phyloP scores from a whole-genome alignment of 2,888 invertebrate species.

The Ennomos erosarius region DNA sequence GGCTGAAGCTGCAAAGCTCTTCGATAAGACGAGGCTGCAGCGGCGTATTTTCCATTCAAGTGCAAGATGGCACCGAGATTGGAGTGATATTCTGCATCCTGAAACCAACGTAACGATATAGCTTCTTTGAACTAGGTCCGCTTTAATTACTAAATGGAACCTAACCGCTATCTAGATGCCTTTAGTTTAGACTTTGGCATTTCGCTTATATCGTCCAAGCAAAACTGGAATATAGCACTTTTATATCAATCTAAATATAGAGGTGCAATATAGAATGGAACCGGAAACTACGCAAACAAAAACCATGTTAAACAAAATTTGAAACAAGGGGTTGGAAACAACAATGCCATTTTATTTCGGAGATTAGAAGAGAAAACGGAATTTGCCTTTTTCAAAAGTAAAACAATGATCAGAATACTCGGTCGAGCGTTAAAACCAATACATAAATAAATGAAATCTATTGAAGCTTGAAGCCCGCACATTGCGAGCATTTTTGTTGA shows the following conservation, averaged over 20 bases:
- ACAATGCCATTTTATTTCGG: slow-evolving; percentile 10
- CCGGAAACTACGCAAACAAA: background rate
- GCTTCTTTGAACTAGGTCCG: slow-evolving; percentile 9
- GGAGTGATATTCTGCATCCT: slow-evolving; percentile 96
- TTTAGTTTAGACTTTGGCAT: slow-evolving; percentile 12
- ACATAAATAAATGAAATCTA: slow-evolving; percentile 15
- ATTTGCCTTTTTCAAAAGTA: slow-evolving; percentile 12
- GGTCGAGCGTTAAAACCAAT: slow-evolving; percentile 9
- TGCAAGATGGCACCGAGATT: slow-evolving; percentile 98
- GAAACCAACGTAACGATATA: slow-evolving; percentile 48
- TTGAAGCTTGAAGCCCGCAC: slow-evolving; percentile 13
- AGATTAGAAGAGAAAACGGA: slow-evolving; percentile 12
- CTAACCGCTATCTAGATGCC: slow-evolving; percentile 11
- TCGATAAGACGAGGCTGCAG: slow-evolving; percentile 94
- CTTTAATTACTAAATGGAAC: slow-evolving; percentile 30
- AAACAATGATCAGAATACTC: slow-evolving; percentile 12
- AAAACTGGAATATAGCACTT: background rate
- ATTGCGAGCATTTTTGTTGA: slow-evolving; percentile 11
- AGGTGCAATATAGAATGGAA: slow-evolving; percentile 6
- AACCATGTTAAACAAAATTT: slow-evolving; percentile 13
- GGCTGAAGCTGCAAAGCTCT: slow-evolving; percentile 95
- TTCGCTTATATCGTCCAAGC: background rate
- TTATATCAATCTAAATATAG: slow-evolving; percentile 6
- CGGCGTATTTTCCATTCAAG: slow-evolving; percentile 94
- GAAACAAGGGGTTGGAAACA: slow-evolving; percentile 8